phyloP scores from a whole-genome alignment of 2,797 vertebrate species.

The Dicrostonyx torquatus region DNA sequence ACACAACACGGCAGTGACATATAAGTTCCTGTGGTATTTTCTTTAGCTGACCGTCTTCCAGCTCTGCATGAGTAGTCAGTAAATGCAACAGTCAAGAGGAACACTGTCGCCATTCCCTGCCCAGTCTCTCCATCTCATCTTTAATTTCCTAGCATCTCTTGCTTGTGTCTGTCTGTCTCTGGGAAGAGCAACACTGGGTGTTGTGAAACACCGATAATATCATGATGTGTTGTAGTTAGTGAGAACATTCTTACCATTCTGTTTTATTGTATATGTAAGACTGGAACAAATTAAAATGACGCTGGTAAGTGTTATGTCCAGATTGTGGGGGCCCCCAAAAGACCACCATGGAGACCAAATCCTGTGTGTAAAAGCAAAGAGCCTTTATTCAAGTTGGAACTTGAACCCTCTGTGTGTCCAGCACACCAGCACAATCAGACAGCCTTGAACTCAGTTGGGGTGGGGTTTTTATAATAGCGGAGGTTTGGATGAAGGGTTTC shows the following conservation, averaged over 20 bases:
- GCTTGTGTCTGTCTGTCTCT: not conserved
- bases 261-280: not conserved
- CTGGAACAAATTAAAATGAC: not conserved
- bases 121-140: not conserved
- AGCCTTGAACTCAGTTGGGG: too few species aligned
- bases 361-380: too few species aligned
- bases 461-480: too few species aligned
- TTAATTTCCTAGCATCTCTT: not conserved
- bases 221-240: not conserved
- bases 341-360: too few species aligned
- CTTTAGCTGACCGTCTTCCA: constrained; percentile 12
- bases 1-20: not conserved
- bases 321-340: too few species aligned
- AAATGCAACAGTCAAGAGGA: not conserved
- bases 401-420: too few species aligned
- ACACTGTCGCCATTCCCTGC: not conserved
- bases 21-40: constrained; percentile 13
- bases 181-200: not conserved
- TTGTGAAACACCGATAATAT: not conserved
- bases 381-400: too few species aligned
- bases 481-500: too few species aligned
- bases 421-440: too few species aligned
- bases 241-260: not conserved
- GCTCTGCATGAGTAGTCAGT: not conserved
- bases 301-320: not conserved